These are phyloP conservation scores for Lipophrys pholis DNA, from an alignment of 2,113 vertebrate species.

Conservation along the genomic window DNA sequence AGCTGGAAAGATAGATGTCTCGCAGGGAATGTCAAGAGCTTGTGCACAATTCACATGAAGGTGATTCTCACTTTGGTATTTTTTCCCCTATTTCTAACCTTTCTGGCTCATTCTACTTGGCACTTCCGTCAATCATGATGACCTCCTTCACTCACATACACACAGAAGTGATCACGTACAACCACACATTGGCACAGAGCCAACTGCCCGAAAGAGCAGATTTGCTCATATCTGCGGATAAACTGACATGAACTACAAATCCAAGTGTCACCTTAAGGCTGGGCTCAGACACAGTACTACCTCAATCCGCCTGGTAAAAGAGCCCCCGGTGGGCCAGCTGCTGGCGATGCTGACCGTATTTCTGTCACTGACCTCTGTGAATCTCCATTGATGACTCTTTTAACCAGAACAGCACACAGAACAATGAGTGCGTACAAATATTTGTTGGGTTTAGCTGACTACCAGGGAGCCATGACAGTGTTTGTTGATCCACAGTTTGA, in stretches of 20 bases:
- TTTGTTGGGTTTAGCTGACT: not conserved
- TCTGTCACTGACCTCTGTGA: conserved; percentile 23
- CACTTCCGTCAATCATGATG: conserved; percentile 32
- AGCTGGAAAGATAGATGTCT: conserved; percentile 1
- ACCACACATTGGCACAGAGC: not conserved
- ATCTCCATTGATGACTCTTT: not conserved
- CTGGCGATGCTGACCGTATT: not conserved
- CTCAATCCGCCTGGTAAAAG: conserved; percentile 43
- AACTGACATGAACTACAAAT: conserved; percentile 45
- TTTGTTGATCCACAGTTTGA: not conserved
- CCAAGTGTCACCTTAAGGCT: conserved; percentile 36
- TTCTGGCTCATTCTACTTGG: conserved; percentile 35
- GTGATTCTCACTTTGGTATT: conserved; percentile 12
- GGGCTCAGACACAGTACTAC: conserved; percentile 36
- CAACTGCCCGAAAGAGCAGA: conserved; percentile 26
- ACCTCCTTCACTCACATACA: not conserved
- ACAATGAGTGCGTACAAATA: accelerated
- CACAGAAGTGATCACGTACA: not conserved
- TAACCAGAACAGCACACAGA: not conserved
- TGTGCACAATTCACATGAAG: not conserved
- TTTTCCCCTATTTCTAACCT: conserved; percentile 34
- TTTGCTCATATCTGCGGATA: conserved; percentile 46
- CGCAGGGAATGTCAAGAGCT: conserved; percentile 4
- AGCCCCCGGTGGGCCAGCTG: conserved; percentile 27
- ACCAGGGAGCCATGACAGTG: not conserved